Evolutionary conservation across 2,113 vertebrate species (phyloP).

Genomic region (Odocoileus hemionus): DNA sequence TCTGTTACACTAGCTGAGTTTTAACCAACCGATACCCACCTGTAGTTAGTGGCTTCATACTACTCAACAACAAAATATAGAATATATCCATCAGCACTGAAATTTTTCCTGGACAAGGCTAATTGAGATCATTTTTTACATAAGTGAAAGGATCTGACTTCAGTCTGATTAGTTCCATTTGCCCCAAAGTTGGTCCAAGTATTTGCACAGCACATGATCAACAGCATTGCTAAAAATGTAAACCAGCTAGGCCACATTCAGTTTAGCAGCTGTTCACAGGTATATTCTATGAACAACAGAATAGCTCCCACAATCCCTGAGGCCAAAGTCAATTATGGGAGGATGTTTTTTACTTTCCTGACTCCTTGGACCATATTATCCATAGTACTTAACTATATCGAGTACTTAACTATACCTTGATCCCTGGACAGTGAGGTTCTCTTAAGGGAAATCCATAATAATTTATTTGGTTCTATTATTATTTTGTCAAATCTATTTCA

Average conservation of each 20-base stretch:
- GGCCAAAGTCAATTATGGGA: slow-evolving; percentile 10
- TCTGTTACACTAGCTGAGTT: neutral
- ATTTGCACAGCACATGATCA: neutral
- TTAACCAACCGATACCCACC: neutral
- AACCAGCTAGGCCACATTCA: neutral
- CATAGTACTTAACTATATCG: neutral
- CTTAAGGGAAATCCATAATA: neutral
- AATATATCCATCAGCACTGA: neutral
- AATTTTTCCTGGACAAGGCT: neutral
- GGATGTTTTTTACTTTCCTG: neutral
- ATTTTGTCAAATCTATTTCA: slow-evolving; percentile 6
- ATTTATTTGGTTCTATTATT: neutral
- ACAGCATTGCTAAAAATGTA: neutral
- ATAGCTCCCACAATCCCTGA: neutral
- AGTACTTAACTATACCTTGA: neutral
- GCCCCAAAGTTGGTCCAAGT: neutral
- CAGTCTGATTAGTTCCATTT: neutral
- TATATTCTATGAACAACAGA: neutral
- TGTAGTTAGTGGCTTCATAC: neutral
- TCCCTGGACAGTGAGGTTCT: neutral
- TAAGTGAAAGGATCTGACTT: neutral
- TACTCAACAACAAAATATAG: neutral
- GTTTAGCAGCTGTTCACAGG: slow-evolving; percentile 38
- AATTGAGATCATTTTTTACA: neutral
- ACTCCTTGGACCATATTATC: neutral